phyloP scores from a whole-genome alignment of 2,888 invertebrate genomes.

The Gasteruption jaculator region DNA sequence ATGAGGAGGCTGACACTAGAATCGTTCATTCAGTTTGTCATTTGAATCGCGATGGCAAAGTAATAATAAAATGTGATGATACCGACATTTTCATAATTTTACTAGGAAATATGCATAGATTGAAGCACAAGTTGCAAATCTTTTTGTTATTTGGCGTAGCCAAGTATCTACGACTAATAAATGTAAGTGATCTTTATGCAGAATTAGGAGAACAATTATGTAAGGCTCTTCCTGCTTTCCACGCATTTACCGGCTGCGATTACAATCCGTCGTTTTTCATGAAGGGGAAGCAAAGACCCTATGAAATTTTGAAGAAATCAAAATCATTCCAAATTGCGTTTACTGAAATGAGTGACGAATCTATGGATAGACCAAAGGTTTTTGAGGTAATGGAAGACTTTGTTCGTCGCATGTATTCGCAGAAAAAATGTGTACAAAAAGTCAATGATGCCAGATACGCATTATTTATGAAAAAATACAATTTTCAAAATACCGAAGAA shows the following conservation, averaged over 20 bases:
- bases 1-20: too few species aligned
- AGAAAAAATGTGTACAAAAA: too few species aligned
- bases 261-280: slow-evolving; percentile 19
- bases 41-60: too few species aligned
- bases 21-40: too few species aligned
- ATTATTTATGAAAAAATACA: too few species aligned
- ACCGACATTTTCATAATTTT: slow-evolving; percentile 18
- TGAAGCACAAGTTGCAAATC: slow-evolving; percentile 10
- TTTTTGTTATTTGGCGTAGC: slow-evolving; percentile 20
- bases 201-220: slow-evolving; percentile 15
- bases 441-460: too few species aligned
- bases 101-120: slow-evolving; percentile 19
- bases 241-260: slow-evolving; percentile 25
- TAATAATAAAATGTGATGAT: slow-evolving; percentile 16
- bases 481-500: too few species aligned
- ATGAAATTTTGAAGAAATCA: neutral
- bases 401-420: too few species aligned
- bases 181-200: slow-evolving; percentile 18
- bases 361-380: too few species aligned
- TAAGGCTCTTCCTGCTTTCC: slow-evolving; percentile 18
- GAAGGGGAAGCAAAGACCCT: slow-evolving; percentile 13
- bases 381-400: too few species aligned
- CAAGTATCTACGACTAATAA: slow-evolving; percentile 18
- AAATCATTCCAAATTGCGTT: too few species aligned
- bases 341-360: too few species aligned